These are phyloP conservation scores for Axinella damicornis DNA, from an alignment of 37 sponge, comb jelly and placozoan genomes.

Conservation along the genomic window DNA sequence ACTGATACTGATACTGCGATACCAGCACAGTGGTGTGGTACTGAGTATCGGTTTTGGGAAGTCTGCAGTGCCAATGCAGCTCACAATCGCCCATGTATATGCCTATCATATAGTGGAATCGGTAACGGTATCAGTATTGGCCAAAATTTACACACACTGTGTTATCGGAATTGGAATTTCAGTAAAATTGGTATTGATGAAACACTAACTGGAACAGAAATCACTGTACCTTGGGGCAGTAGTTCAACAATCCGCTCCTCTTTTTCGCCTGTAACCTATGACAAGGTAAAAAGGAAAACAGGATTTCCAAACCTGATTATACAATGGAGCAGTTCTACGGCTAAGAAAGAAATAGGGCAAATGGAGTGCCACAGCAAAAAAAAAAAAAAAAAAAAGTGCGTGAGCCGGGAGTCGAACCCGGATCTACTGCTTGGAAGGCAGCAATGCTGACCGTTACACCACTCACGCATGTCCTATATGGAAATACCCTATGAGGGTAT, in stretches of 20 bases:
- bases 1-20: too few relatives aligned
- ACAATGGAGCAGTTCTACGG: too few relatives aligned
- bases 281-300: background rate
- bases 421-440: constrained; percentile 99
- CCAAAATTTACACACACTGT: too few relatives aligned
- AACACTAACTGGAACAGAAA: too few relatives aligned
- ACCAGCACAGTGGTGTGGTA: too few relatives aligned
- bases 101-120: too few relatives aligned
- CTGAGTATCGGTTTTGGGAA: too few relatives aligned
- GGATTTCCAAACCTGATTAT: background rate
- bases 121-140: too few relatives aligned
- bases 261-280: constrained; percentile 23
- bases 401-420: constrained; percentile 99
- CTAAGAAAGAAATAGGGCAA: background rate
- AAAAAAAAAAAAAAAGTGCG: constrained; percentile 79
- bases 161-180: too few relatives aligned
- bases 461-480: constrained; percentile 82
- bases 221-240: background rate
- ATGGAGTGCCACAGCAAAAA: background rate
- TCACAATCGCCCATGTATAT: too few relatives aligned
- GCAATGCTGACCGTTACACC: constrained; percentile 96
- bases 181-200: too few relatives aligned
- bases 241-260: constrained; percentile 7
- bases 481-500: background rate
- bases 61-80: too few relatives aligned